Evolutionary conservation across 2,113 vertebrate genomes (phyloP), one percentile per base, ranked within the genome.

Genomic region (Poeciliopsis turrubarensis): DNA sequence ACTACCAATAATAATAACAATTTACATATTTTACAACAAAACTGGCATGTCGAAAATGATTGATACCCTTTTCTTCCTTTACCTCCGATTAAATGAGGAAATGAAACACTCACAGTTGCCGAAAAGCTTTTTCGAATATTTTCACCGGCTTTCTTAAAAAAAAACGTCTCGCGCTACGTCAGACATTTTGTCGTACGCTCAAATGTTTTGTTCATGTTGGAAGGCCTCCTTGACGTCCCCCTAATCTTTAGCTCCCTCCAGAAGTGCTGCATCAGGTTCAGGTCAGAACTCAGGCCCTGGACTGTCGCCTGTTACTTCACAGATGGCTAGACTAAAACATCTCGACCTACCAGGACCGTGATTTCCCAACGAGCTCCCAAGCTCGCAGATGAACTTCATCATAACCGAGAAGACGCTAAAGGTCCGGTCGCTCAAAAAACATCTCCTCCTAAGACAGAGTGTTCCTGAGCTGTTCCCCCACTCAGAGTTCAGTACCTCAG

Each of bases 401-500:
- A 26, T 22, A n/a, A n/a, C 11, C 32, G 26, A 6, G 11, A 65
- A 11, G 64, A 37, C 13, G 22, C 22, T 65, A 1, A 37, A 7
- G 30, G 44, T 47, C 19, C 17, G 0, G 17, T 6, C 19, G 17
- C 44, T 47, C 44, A 47, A 63, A 63, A 44, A 63, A 31, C 5
- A 9, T 30, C 5, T 63, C 31, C 27, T 26, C 30, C 12, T 3
- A 1, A n/a, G 32, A 70, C 61, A 70, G n/a, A 72, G 41, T 19
- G 22, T 12, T 15, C 26, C 61, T 4, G 61, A 29, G 69, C 22
- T 26, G 68, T 66, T 39, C 65, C 64, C 34, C 34, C 65, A 51
- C 5, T 72, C 29, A 65, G 63, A 44, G 51, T 73, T 70, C 71
- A 57, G 39, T 89, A 99, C 98, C 97, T 99, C 98, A 15, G 96